Evolutionary conservation across 2,888 invertebrate genomes (phyloP), one percentile per base, ranked within the genome.

Genomic region (Pandemis corylana): DNA sequence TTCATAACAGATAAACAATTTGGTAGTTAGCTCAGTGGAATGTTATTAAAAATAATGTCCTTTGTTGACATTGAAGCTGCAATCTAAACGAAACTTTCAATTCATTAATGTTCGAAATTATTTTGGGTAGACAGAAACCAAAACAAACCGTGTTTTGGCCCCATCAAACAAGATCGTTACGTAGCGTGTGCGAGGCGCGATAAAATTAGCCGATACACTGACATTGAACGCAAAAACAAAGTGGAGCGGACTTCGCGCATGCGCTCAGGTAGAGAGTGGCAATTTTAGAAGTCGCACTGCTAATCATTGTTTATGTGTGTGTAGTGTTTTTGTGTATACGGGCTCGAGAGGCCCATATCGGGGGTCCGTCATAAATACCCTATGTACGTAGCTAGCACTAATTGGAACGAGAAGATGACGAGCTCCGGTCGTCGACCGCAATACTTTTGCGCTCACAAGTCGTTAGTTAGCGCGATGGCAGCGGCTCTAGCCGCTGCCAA

Each of bases 181-280:
- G 90, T 88, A 89, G 89, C 84, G 85, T 86, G 84, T 86, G 88
- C 89, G 90, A 88, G 87, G 85, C 89, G 90, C 84, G 94, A 92
- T 93, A 94, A 93, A 93, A 93, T 94, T 94, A 94, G 93, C 90
- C 88, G 90, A 91, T 93, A 93, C 90, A 89, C 92, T 93, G 93
- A 94, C 94, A 94, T 94, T 94, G 93, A 93, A 94, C 93, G 93
- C 90, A 91, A 93, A 92, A 93, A 92, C 92, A 92, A 93, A 92
- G 90, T 93, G 86, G 91, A 90, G 87, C 90, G 87, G 85, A 86
- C 80, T 84, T 83, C 80, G 89, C 92, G 91, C 91, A 89, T 88
- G 90, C 89, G 90, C 84, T 84, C 90, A 90, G 88, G 89, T 90
- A 84, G 83, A 77, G 84, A 80, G 82, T 83, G 82, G 85, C 85